Percentiles rank a stretch among this genome's conserved stretches.
These are phyloP conservation scores for Progne subis DNA, from an alignment of 2,113 vertebrate genomes.

Conservation along the genomic window DNA sequence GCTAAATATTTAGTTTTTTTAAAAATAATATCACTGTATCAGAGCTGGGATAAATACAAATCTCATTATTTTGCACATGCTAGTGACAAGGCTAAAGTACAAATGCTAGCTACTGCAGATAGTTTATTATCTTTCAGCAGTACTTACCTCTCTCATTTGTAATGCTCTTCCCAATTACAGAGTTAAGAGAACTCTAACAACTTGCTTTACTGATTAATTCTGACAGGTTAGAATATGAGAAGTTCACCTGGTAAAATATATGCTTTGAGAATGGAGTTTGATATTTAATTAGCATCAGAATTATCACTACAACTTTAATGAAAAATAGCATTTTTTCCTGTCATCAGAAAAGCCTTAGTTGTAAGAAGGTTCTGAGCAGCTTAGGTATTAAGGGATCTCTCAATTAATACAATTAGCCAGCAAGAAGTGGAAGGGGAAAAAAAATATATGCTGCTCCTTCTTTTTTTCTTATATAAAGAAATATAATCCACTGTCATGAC, in stretches of 20 bases:
- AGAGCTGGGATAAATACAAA: background rate
- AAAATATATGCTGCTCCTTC: background rate
- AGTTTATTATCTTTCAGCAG: background rate
- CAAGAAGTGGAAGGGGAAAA: background rate
- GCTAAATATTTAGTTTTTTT: background rate
- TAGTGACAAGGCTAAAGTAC: background rate
- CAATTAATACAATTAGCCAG: background rate
- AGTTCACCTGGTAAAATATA: background rate
- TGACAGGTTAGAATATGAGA: background rate
- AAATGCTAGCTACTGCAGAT: background rate
- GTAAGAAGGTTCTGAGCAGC: background rate
- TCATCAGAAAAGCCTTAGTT: background rate
- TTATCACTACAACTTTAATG: background rate
- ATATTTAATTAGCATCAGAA: slow-evolving; percentile 1
- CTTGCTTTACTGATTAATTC: background rate
- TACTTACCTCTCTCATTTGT: background rate
- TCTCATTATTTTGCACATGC: background rate
- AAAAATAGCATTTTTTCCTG: background rate
- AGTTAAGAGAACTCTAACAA: background rate
- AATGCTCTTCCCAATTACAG: background rate
- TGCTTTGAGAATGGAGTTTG: background rate
- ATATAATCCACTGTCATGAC: background rate
- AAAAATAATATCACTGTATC: background rate
- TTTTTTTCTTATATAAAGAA: background rate
- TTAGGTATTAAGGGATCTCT: background rate